Evolutionary conservation across 1,140 invertebrate genomes (phyloP).

Genomic region (Bradynema listronoti): DNA sequence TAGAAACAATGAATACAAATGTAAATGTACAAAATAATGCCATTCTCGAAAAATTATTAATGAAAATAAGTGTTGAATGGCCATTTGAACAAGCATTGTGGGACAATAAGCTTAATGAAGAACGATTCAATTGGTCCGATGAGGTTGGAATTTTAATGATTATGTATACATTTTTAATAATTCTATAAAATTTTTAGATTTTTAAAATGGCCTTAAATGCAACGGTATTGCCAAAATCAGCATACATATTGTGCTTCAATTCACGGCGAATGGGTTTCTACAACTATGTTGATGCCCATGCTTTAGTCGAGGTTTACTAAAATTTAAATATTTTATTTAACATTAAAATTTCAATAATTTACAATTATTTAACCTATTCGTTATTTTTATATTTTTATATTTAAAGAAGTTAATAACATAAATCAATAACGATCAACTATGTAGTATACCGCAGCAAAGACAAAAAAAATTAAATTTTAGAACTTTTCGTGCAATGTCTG

Average conservation of each 20-base stretch:
- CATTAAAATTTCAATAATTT: conserved; percentile 12
- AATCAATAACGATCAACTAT: too few species aligned
- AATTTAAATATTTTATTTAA: conserved; percentile 12
- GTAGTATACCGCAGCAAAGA: too few species aligned
- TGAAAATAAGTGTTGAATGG: too few species aligned
- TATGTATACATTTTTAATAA: not conserved
- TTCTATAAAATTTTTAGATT: conserved; percentile 7
- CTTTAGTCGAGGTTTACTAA: conserved; percentile 34
- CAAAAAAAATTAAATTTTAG: too few species aligned
- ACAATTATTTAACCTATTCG: not conserved
- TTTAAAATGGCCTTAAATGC: not conserved
- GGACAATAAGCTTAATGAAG: conserved; percentile 41
- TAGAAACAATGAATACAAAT: not conserved
- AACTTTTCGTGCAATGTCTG: conserved; percentile 40
- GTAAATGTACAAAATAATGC: conserved; percentile 18
- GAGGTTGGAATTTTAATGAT: conserved; percentile 17
- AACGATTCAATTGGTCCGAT: conserved; percentile 38
- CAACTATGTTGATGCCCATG: conserved; percentile 43
- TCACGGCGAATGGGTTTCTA: conserved; percentile 27
- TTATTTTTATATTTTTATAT: not conserved
- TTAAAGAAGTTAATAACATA: not conserved
- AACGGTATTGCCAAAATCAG: conserved; percentile 1
- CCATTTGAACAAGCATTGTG: conserved; percentile 33
- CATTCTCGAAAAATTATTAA: conserved; percentile 29
- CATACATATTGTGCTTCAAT: conserved; percentile 31